phyloP scores from a whole-genome alignment of 2,113 vertebrate species.

The Gasterosteus aculeatus region DNA sequence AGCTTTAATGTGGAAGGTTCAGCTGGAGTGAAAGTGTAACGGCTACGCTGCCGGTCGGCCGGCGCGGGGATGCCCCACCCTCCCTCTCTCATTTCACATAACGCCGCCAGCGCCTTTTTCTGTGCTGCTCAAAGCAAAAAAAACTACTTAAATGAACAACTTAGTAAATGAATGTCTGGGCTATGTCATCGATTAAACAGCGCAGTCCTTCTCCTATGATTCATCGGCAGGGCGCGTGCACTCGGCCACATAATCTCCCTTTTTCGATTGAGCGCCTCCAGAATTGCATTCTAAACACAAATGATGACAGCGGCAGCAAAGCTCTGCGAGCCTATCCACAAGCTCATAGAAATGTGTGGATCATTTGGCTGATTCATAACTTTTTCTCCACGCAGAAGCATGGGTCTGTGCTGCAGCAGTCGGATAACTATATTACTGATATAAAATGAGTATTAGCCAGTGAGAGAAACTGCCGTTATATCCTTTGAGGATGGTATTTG shows the following conservation, averaged over 20 bases:
- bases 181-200: conserved; percentile 74
- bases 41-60: conserved; percentile 5
- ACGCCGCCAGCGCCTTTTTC: conserved; percentile 55
- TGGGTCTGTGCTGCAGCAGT: conserved; percentile 24
- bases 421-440: conserved; percentile 47
- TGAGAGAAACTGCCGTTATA: conserved; percentile 18
- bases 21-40: conserved; percentile 29
- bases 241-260: conserved; percentile 73
- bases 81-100: conserved; percentile 49
- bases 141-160: conserved; percentile 69
- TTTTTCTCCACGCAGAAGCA: conserved; percentile 41
- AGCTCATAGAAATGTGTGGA: conserved; percentile 54
- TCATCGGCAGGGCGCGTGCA: conserved; percentile 63
- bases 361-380: conserved; percentile 69
- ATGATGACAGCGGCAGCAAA: conserved; percentile 70
- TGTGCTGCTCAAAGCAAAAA: conserved; percentile 48
- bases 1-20: conserved; percentile 35
- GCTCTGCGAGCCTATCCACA: conserved; percentile 39
- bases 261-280: conserved; percentile 74
- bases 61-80: conserved; percentile 36
- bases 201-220: conserved; percentile 60
- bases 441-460: conserved; percentile 9
- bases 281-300: conserved; percentile 76
- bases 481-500: conserved; percentile 14
- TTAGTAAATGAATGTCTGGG: conserved; percentile 65